A percentile compares a stretch with the other conserved stretches of the same genome.
Evolutionary conservation across 2,797 vertebrate species (phyloP).

Genomic region (Aphelocoma californica): DNA sequence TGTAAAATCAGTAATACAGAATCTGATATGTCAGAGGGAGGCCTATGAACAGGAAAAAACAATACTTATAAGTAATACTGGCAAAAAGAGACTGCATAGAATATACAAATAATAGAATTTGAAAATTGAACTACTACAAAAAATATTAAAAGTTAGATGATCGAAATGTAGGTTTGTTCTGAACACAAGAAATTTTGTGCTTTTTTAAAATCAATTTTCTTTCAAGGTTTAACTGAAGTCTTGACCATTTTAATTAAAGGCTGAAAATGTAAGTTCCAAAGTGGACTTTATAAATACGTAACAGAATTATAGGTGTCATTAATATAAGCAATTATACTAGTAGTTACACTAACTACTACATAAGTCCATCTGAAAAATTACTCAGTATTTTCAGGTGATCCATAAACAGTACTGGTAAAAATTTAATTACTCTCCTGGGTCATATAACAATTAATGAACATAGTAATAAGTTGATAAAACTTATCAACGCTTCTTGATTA

Average conservation of each 20-base stretch:
- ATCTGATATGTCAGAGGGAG: neutral
- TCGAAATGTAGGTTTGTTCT: neutral
- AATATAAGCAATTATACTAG: neutral
- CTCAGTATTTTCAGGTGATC: neutral
- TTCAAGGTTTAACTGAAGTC: neutral
- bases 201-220: neutral
- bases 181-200: neutral
- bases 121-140: neutral
- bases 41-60: neutral
- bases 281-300: neutral
- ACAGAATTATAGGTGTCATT: neutral
- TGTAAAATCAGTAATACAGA: neutral
- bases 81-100: neutral
- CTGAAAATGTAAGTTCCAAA: neutral
- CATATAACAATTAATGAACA: neutral
- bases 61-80: neutral
- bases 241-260: neutral
- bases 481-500: neutral
- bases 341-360: neutral
- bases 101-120: neutral
- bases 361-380: neutral
- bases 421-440: neutral
- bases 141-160: neutral
- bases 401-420: neutral
- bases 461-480: neutral